These are phyloP conservation scores for Fulmarus glacialis DNA, from an alignment of 2,113 vertebrate genomes.

Conservation along the genomic window DNA sequence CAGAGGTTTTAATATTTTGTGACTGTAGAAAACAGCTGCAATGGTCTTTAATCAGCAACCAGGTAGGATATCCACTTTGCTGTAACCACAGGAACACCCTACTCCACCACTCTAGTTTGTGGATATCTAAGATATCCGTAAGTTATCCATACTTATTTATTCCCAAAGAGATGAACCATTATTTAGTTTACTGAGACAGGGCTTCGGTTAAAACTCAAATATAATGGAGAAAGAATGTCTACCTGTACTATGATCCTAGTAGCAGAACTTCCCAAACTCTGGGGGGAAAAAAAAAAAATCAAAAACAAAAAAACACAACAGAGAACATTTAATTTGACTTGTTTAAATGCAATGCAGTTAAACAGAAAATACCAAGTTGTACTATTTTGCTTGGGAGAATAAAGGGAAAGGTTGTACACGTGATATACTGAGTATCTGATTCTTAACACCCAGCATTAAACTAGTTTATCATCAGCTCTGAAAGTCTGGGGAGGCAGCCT, in stretches of 20 bases:
- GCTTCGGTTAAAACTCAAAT: neutral
- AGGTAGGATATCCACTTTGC: neutral
- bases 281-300: neutral
- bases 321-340: neutral
- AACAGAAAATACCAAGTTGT: neutral
- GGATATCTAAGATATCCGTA: neutral
- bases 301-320: neutral
- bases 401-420: neutral
- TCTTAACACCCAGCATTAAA: neutral
- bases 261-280: slow-evolving; percentile 63
- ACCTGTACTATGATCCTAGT: slow-evolving; percentile 59
- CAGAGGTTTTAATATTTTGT: neutral
- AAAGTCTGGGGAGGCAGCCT: neutral
- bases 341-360: neutral
- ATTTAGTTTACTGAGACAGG: neutral
- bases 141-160: neutral
- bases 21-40: neutral
- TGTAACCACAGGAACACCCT: neutral
- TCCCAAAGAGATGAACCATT: neutral
- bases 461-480: neutral
- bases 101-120: neutral
- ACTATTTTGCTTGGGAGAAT: neutral
- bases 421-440: neutral
- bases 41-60: neutral
- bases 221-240: neutral